phyloP scores from a whole-genome alignment of 1,140 invertebrate genomes.

The Platorchestia sp. region DNA sequence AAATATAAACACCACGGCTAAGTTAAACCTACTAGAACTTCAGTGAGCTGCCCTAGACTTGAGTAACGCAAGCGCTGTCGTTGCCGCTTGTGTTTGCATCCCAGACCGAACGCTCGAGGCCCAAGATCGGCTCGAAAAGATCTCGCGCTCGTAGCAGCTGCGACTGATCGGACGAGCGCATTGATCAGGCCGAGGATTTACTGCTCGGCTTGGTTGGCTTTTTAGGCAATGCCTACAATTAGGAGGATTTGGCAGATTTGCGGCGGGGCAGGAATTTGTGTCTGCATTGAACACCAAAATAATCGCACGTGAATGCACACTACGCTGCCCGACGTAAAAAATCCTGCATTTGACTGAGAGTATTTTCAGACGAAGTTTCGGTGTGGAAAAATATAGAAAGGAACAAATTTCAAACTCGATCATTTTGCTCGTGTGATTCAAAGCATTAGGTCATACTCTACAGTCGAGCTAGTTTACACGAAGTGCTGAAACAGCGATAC shows the following conservation, averaged over 20 bases:
- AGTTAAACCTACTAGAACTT: too few relatives aligned
- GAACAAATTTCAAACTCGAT: not conserved
- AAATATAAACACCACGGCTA: too few relatives aligned
- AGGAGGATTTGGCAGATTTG: constrained; percentile 43
- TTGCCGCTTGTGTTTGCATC: too few relatives aligned
- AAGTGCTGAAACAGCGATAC: not conserved
- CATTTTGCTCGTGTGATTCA: not conserved
- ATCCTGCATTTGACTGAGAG: not conserved
- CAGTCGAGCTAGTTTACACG: not conserved
- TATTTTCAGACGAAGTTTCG: not conserved
- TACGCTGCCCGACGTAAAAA: not conserved
- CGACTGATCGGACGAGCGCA: not conserved
- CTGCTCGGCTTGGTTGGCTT: not conserved
- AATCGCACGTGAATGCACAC: not conserved
- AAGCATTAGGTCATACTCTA: not conserved
- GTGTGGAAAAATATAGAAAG: not conserved
- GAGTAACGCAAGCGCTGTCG: too few relatives aligned
- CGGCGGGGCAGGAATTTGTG: not conserved
- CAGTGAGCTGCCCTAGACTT: too few relatives aligned
- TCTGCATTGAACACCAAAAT: not conserved
- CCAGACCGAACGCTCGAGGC: too few relatives aligned
- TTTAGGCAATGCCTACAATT: constrained; percentile 39
- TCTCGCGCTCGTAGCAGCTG: not conserved
- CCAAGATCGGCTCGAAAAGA: not conserved
- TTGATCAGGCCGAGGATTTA: constrained; percentile 7